Evolutionary conservation across 2,797 vertebrate genomes (phyloP), one percentile per base, ranked within the genome.

Genomic region (Anguilla obscura): DNA sequence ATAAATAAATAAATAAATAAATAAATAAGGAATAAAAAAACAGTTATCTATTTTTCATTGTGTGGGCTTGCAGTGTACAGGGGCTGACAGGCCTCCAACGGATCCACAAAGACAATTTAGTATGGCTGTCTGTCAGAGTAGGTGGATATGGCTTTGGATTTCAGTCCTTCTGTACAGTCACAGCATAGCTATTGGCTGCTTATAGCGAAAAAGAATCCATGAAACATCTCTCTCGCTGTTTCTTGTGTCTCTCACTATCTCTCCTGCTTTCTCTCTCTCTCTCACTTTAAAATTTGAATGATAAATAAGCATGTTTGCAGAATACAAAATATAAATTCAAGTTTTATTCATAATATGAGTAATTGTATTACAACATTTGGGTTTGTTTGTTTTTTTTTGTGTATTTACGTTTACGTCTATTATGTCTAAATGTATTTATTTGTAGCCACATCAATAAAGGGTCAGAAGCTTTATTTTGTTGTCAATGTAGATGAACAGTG

Each of bases 11-110:
- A 52, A 8, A 52, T 52, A 21, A 24, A 52, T 52, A 85, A 33
- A 58, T 14, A 86, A 69, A 10, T n/a, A 21, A 24, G 40, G 40
- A 85, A 40, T 58, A 5, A 30, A 85, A 58, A 85, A 86, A 66
- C 63, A 48, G 58, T 30, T 63, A 63, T 86, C 58, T 63, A 69
- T 86, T 71, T 86, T 86, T 86, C 85, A 86, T 50, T 86, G 85
- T 74, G 66, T 85, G 82, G 48, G 30, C 36, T 60, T 83, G 58
- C 76, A 83, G 54, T 40, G 9, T 60, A 63, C 58, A 50, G 14
- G 36, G 27, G 56, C 60, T 83, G 76, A 27, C 76, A 63, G 48
- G 21, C 40, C 30, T 54, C 84, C 54, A 36, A 8, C 30, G 12
- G 27, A 60, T 33, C 48, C 48, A 84, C 48, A 52, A 84, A 80